Evolutionary conservation across 2,888 invertebrate genomes (phyloP).

Genomic region (Melolontha melolontha): DNA sequence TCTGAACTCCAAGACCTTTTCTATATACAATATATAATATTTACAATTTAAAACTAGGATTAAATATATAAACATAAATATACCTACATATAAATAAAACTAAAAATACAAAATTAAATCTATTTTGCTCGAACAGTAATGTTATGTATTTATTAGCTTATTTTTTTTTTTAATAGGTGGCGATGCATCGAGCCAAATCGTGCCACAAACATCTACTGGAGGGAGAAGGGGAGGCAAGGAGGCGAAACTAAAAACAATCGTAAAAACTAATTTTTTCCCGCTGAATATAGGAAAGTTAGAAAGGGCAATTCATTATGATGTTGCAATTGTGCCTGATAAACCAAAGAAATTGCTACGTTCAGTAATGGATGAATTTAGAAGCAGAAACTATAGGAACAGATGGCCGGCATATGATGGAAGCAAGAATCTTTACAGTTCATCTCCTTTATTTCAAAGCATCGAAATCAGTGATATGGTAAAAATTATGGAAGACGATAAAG

Average conservation of each 20-base stretch:
- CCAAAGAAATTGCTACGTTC: conserved; percentile 73
- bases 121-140: no score
- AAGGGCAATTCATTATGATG: conserved; percentile 83
- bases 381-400: conserved; percentile 62
- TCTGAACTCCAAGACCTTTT: no score
- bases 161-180: conserved; percentile 25
- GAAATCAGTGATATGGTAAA: conserved; percentile 57
- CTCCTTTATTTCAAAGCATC: conserved; percentile 61
- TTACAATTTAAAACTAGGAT: no score
- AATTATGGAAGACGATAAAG: conserved; percentile 50
- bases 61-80: no score
- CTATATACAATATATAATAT: no score
- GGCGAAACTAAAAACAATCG: conserved; percentile 61
- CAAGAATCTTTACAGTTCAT: conserved; percentile 74
- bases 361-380: conserved; percentile 58
- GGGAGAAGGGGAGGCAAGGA: conserved; percentile 56
- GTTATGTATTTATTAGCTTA: neutral
- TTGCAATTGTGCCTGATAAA: conserved; percentile 75
- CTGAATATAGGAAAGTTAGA: conserved; percentile 66
- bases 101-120: no score
- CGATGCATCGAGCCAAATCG: conserved; percentile 7
- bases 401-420: conserved; percentile 80
- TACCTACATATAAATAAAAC: no score
- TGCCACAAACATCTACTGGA: neutral
- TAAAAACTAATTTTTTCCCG: conserved; percentile 76